A percentile compares a stretch with the other conserved stretches of the same genome.
These are phyloP conservation scores for Halcyon chelicuti DNA, from an alignment of 2,797 vertebrate species.

Conservation along the genomic window DNA sequence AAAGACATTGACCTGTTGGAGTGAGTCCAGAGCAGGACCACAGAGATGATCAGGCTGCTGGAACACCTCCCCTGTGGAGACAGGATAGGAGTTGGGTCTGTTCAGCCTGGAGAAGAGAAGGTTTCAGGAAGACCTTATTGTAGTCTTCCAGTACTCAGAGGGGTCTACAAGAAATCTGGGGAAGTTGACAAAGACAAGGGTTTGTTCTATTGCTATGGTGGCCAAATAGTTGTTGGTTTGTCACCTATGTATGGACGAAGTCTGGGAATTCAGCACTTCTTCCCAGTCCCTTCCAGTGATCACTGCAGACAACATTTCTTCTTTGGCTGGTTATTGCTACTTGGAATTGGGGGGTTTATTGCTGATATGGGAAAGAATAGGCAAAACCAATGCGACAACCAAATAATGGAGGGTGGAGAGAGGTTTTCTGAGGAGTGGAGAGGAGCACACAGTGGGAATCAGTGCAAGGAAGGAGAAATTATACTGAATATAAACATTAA, in stretches of 20 bases:
- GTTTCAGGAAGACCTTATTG: background rate
- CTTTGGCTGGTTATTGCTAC: background rate
- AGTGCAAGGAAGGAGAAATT: background rate
- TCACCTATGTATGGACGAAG: background rate
- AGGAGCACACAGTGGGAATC: background rate
- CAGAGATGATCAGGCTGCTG: background rate
- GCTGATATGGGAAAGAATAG: background rate
- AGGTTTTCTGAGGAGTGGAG: background rate
- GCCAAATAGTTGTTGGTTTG: background rate
- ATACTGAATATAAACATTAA: background rate
- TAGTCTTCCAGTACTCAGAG: background rate
- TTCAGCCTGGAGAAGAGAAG: background rate
- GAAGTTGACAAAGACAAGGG: background rate
- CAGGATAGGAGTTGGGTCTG: background rate
- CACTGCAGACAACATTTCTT: background rate
- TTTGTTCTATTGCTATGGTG: background rate
- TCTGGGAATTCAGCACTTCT: background rate
- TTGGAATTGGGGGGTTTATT: background rate
- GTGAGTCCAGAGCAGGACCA: background rate
- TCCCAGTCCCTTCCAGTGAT: background rate
- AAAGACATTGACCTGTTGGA: background rate
- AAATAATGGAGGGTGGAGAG: background rate
- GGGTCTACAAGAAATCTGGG: too few relatives aligned
- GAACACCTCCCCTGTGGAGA: background rate
- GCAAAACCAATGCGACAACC: background rate